Evolutionary conservation across 2,113 vertebrate species (phyloP).

Genomic region (Anser brachyrhynchus): DNA sequence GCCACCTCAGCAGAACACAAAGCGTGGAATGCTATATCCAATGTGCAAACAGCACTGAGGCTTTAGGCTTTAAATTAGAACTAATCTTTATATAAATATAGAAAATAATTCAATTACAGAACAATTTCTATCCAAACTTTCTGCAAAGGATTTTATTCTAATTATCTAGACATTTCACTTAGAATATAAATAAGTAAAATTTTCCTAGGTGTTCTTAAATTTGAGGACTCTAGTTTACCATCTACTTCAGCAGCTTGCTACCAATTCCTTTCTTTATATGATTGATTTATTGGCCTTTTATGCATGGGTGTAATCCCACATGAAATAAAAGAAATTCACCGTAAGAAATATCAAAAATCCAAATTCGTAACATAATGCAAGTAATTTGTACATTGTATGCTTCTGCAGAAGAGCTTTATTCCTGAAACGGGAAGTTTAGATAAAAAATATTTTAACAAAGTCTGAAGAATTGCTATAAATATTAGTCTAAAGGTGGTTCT

Average conservation of each 20-base stretch:
- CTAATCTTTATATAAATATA: background rate
- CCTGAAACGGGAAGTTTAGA: background rate
- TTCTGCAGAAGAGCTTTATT: background rate
- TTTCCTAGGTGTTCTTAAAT: background rate
- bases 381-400: background rate
- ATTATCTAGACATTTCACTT: background rate
- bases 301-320: background rate
- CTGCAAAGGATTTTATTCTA: background rate
- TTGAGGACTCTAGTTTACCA: background rate
- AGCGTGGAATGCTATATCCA: background rate
- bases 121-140: background rate
- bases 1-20: background rate
- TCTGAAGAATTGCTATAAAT: background rate
- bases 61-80: background rate
- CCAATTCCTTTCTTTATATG: background rate
- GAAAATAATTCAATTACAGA: background rate
- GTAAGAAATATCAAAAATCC: background rate
- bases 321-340: background rate
- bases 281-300: background rate
- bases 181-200: background rate
- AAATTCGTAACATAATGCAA: background rate
- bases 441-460: background rate
- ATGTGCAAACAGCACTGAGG: background rate
- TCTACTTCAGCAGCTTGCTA: background rate
- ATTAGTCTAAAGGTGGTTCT: background rate